A percentile compares a stretch with the other conserved stretches of the same genome.
phyloP scores from a whole-genome alignment of 2,797 vertebrate genomes.

The Lithobates pipiens region DNA sequence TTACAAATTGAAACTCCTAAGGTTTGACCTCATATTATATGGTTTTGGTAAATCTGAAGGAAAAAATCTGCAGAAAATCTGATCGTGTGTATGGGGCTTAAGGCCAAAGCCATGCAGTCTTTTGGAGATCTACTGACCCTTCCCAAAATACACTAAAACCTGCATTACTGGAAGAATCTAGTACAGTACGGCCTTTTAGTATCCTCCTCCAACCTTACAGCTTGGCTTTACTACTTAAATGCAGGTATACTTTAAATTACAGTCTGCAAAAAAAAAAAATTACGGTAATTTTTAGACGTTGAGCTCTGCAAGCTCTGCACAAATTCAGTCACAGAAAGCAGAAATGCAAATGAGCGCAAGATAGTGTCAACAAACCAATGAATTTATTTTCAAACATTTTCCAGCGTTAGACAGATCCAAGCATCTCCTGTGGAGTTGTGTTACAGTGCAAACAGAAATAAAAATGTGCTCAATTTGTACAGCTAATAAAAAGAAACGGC shows the following conservation, averaged over 20 bases:
- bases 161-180: too few relatives aligned
- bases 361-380: slow-evolving; percentile 17
- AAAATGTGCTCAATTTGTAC: slow-evolving; percentile 38
- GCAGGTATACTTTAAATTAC: not conserved
- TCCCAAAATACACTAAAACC: too few relatives aligned
- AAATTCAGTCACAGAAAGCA: slow-evolving; percentile 12
- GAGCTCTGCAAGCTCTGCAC: not conserved
- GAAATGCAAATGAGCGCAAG: slow-evolving; percentile 46
- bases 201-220: not conserved
- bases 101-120: too few relatives aligned
- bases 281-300: not conserved
- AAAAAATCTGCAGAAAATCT: too few relatives aligned
- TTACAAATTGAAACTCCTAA: too few relatives aligned
- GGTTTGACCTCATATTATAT: too few relatives aligned
- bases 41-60: too few relatives aligned
- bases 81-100: too few relatives aligned
- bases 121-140: too few relatives aligned
- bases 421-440: slow-evolving; percentile 37
- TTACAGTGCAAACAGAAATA: slow-evolving; percentile 41
- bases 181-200: not conserved
- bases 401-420: slow-evolving; percentile 25
- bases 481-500: slow-evolving; percentile 34
- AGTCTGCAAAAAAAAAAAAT: not conserved
- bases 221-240: not conserved
- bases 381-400: slow-evolving; percentile 44